Evolutionary conservation across 2,888 invertebrate genomes (phyloP).

Genomic region (Sympetrum striolatum): DNA sequence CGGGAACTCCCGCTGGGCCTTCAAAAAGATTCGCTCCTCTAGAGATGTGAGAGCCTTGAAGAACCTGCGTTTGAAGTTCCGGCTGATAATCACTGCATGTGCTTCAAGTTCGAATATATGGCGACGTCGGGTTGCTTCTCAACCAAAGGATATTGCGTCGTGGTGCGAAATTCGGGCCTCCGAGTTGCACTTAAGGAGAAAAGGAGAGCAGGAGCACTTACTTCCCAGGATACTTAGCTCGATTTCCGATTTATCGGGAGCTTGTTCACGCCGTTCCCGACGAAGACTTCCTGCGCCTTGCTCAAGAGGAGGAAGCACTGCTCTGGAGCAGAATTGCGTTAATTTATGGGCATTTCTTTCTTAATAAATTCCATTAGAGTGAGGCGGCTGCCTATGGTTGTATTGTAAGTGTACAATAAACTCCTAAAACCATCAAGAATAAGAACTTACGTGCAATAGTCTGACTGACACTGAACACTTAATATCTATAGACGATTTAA

Average conservation of each 20-base stretch:
- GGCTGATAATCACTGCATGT: background rate
- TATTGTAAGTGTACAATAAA: no score
- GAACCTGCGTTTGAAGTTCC: background rate
- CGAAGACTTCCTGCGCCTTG: no score
- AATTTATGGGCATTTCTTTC: no score
- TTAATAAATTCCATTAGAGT: no score
- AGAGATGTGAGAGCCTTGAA: background rate
- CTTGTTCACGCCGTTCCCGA: no score
- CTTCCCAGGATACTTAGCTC: background rate
- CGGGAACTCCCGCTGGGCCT: background rate
- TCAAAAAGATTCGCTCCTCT: background rate
- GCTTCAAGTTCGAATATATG: background rate
- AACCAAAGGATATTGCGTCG: background rate
- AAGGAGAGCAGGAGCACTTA: background rate
- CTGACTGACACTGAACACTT: no score
- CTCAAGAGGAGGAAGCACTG: no score
- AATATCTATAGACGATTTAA: no score
- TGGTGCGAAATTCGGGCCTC: background rate
- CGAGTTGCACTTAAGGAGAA: background rate
- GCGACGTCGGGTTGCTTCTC: background rate
- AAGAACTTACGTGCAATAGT: no score
- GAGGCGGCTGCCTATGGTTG: no score
- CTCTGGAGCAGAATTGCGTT: no score
- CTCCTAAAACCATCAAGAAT: no score
- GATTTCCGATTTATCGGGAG: background rate